These are phyloP conservation scores for Drosophila mauritiana DNA, from an alignment of 1,140 invertebrate genomes.

Conservation along the genomic window DNA sequence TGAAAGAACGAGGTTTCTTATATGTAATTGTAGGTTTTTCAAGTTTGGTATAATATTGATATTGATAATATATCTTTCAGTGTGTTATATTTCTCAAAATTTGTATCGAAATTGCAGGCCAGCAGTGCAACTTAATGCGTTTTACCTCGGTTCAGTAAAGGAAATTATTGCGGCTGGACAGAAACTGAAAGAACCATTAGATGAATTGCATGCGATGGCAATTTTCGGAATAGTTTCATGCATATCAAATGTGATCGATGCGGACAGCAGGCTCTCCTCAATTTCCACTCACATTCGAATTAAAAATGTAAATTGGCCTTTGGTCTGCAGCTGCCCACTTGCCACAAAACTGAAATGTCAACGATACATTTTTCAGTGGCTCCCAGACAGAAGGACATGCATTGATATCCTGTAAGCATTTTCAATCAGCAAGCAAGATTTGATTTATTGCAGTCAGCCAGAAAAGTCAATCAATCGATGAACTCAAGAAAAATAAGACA, in stretches of 20 bases:
- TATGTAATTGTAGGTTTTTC: too few relatives aligned
- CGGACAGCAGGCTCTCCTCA: constrained; percentile 1
- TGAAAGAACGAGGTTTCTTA: too few relatives aligned
- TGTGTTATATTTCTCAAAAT: neutral
- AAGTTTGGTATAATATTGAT: too few relatives aligned
- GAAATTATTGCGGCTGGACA: constrained; percentile 20
- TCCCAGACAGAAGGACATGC: constrained; percentile 5
- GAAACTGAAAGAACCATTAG: constrained; percentile 12
- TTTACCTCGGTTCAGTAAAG: neutral
- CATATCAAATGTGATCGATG: constrained; percentile 24
- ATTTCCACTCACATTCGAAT: constrained; percentile 16
- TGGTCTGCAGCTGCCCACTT: neutral
- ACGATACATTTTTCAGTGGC: constrained; percentile 32
- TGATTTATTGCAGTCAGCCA: neutral
- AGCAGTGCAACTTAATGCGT: neutral
- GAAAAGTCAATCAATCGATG: constrained; percentile 32
- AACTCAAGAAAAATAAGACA: neutral
- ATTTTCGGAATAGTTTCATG: constrained; percentile 40
- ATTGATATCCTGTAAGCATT: constrained; percentile 1
- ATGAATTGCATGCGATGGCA: constrained; percentile 23
- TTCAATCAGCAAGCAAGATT: constrained; percentile 1
- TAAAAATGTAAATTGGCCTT: constrained; percentile 49
- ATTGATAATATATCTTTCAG: neutral
- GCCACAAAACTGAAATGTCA: constrained; percentile 19
- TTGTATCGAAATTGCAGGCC: neutral